Evolutionary conservation across 2,888 invertebrate genomes (phyloP), one percentile per base, ranked within the genome.

Genomic region (Spodoptera exigua): DNA sequence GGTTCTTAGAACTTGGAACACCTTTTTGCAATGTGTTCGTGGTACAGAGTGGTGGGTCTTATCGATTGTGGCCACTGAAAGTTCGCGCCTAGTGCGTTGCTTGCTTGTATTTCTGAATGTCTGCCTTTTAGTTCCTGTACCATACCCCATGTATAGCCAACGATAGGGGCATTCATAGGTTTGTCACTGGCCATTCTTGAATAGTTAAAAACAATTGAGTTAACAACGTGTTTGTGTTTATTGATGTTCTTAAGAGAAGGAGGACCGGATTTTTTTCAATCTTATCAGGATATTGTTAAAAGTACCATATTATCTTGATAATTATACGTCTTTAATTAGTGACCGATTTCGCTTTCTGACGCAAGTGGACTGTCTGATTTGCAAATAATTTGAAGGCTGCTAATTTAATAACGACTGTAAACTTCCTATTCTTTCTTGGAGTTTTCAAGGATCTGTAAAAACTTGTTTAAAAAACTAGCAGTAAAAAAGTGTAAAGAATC

Each of bases 321-420:
- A 61, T 41, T 48, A 13, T 65, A 70, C 66, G 60, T 57, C 59
- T 60, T 53, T 64, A 55, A 55, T 57, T 45, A 54, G 61, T 76
- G 68, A 70, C 59, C 55, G 62, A 69, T 69, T 71, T 68, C 43
- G 17, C 41, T 48, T 18, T 43, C 32, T 68, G 59, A 61, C 67
- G 73, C 63, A 61, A 61, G 14, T 45, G 35, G 37, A 13, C 44
- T 1, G 3, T 18, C 12, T 1, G 9, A 39, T 47, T 43, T 12
- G 39, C 43, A 17, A 41, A 18, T 36, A 35, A 10, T 27, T 27
- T 27, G 27, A 48, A 48, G 35, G 43, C 12, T 18, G 41, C 9
- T 39, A 44, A 37, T 41, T 11, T 27, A 27, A 27, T 7, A 27
- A 27, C 9, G 5, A 27, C 5, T 27, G 27, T 27, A 27, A 27